Evolutionary conservation across 2,113 vertebrate genomes (phyloP), one percentile per base, ranked within the genome.

Genomic region (Romanogobio albipinnatus): DNA sequence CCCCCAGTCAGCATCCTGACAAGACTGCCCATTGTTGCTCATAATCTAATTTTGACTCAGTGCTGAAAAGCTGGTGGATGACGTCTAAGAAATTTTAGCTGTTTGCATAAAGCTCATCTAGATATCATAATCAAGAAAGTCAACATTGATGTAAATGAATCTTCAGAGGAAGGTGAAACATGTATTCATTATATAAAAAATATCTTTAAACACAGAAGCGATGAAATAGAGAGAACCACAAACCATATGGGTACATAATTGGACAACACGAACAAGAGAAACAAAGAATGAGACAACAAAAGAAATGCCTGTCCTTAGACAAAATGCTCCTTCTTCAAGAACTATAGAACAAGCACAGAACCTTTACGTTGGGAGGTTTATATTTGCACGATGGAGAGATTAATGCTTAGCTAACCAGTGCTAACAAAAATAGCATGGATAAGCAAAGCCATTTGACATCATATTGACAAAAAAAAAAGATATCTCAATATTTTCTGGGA

Each of bases 1-100:
- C 78, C 77, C 0, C 70, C 33, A 58, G 86, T 90, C 87, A 88
- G 77, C 85, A 85, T 80, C 87, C 89, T 90, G 87, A 91, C 91
- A 91, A 88, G 92, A 91, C 90, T 92, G 88, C 89, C 90, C 90
- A 89, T 91, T 93, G 92, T 92, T 92, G 91, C 88, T 89, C 92
- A 88, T 92, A 91, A 93, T 93, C 90, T 89, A 89, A 76, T 86
- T 85, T 87, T 89, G 88, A 88, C 90, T 86, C 71, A 85, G 91
- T 81, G 83, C 89, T 80, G 87, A 86, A 88, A 89, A 88, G 82
- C 87, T 70, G 51, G 36, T 70, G n/a, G 29, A 88, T 47, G 36
- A 49, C 51, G 75, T 47, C 79, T 58, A 61, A 84, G 49, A 70
- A 64, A 74, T 80, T 53, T 68, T 84, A 26, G 33, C 19, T 79